A percentile compares a stretch with the other conserved stretches of the same genome.
These are phyloP conservation scores for Emesis furor DNA, from an alignment of 2,888 invertebrate species.

Conservation along the genomic window DNA sequence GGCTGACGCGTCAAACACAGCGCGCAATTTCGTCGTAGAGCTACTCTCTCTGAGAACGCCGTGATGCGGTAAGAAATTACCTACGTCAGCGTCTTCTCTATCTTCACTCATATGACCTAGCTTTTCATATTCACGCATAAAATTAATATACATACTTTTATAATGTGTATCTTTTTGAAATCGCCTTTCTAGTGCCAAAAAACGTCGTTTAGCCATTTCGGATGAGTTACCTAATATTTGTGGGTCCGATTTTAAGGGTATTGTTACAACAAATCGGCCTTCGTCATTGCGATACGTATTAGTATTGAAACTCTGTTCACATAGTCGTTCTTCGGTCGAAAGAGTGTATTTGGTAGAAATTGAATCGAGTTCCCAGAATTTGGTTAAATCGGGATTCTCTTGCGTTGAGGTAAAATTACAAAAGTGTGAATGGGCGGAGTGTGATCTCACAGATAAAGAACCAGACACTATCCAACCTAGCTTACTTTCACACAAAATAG, in stretches of 20 bases:
- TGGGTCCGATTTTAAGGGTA: constrained; percentile 64
- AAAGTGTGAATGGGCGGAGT: background rate
- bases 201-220: constrained; percentile 31
- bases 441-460: background rate
- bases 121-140: constrained; percentile 50
- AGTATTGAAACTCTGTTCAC: constrained; percentile 60
- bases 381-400: constrained; percentile 5
- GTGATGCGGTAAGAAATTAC: constrained; percentile 68
- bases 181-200: constrained; percentile 43
- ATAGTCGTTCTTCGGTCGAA: constrained; percentile 58
- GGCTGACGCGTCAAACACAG: constrained; percentile 61
- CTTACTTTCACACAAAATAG: constrained; percentile 30
- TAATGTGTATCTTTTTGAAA: constrained; percentile 31
- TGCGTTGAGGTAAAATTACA: constrained; percentile 16
- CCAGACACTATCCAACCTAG: constrained; percentile 61
- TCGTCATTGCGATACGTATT: constrained; percentile 42
- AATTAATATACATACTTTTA: constrained; percentile 45
- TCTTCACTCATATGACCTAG: constrained; percentile 55
- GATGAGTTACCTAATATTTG: constrained; percentile 38
- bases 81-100: constrained; percentile 7
- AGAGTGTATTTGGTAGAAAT: constrained; percentile 25
- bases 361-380: constrained; percentile 33
- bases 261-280: constrained; percentile 67
- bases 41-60: constrained; percentile 54
- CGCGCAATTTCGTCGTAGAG: constrained; percentile 63